Evolutionary conservation across 1,140 invertebrate genomes (phyloP).

Genomic region (Ridgeia piscesae): DNA sequence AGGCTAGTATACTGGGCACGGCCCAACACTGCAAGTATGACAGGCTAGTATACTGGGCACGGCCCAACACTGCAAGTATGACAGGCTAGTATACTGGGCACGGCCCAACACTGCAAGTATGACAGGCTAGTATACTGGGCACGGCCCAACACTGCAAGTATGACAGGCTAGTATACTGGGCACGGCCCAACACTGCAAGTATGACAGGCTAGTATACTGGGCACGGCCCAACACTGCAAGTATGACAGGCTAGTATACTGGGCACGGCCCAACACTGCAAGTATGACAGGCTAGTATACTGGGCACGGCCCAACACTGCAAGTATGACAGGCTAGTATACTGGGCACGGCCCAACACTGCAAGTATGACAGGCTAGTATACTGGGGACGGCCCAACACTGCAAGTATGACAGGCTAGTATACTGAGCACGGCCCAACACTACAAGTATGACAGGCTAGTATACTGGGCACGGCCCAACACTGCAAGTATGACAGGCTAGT

Average conservation of each 20-base stretch:
- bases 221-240: no score
- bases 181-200: not conserved
- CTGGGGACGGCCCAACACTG: not conserved
- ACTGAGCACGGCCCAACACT: not conserved
- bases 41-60: conserved; percentile 76
- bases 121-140: not conserved
- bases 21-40: conserved; percentile 82
- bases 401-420: not conserved
- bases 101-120: not conserved
- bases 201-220: not conserved
- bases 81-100: not conserved
- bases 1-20: not conserved
- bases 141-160: not conserved
- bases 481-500: not conserved
- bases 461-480: not conserved
- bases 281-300: no score
- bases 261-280: no score
- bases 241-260: no score
- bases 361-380: no score
- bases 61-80: conserved; percentile 56
- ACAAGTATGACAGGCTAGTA: not conserved
- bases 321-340: no score
- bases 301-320: no score
- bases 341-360: no score
- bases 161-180: not conserved